phyloP scores from a whole-genome alignment of 2,113 vertebrate species.

The Odocoileus hemionus region DNA sequence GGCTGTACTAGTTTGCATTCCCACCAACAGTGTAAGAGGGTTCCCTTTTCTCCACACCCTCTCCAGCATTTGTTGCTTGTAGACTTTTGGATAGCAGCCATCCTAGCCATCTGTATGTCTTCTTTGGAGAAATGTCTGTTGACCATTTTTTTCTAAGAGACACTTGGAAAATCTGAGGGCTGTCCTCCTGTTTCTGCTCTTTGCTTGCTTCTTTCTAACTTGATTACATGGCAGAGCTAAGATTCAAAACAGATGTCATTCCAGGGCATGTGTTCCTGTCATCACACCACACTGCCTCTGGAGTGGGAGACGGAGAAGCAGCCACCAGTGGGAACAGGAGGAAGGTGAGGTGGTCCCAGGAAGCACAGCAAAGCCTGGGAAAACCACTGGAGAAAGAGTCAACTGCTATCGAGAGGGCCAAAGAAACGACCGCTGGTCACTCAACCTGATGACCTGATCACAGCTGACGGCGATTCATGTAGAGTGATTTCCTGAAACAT shows the following conservation, averaged over 20 bases:
- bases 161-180: not conserved
- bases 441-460: no score
- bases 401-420: accelerated
- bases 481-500: not conserved
- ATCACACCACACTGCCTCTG: not conserved
- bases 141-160: no score
- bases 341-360: accelerated
- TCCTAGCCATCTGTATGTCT: no score
- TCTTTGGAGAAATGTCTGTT: no score
- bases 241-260: not conserved
- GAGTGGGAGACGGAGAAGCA: not conserved
- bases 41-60: no score
- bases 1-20: no score
- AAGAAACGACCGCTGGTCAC: not conserved
- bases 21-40: no score
- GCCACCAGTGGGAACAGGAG: not conserved
- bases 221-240: not conserved
- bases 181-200: not conserved
- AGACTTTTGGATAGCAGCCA: no score
- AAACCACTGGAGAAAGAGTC: not conserved
- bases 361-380: not conserved
- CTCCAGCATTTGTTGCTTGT: no score
- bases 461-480: not conserved
- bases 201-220: not conserved
- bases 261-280: not conserved